Evolutionary conservation across 2,113 vertebrate genomes (phyloP), one percentile per base, ranked within the genome.

Genomic region (Microcebus lehilahytsara): DNA sequence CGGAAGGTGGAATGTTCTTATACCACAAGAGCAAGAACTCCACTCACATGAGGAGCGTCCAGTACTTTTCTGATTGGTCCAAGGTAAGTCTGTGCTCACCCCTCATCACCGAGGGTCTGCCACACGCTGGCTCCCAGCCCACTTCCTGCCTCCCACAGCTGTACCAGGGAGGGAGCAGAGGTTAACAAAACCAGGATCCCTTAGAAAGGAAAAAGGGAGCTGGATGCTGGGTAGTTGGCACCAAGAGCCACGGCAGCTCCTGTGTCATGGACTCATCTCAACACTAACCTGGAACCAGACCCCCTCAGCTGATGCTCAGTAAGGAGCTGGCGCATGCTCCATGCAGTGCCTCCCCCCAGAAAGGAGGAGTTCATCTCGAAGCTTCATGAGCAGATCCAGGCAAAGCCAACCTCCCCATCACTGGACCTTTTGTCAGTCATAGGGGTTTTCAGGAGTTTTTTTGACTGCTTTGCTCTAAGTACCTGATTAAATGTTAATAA

Each of bases 401-500:
- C 72, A 58, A 32, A 53, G 37, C 25, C 51, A 42, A 87, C 30
- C 42, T 53, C 56, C 42, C 58, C 16, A 2, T 14, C 69, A 19
- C 27, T 0, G 3, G 11, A 10, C 9, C 14, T 46, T 66, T 56
- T 34, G 6, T 90, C 91, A 92, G 96, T 94, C 96, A 83, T 77
- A 93, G 32, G 87, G 74, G 93, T 97, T 97, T 89, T 91, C 83
- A 94, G 91, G 91, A 72, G 30, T 85, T 75, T 97, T 97, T 97
- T 92, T 93, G 97, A 87, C 19, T 14, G 53, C 34, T 96, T 46
- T 80, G 20, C 46, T 97, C 96, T 98, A 42, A 98, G 97, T 90
- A 97, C 77, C 97, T 96, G 95, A 93, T 98, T 96, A 97, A 98
- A 97, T 95, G 97, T 96, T 97, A 98, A 98, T 97, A 94, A 97